Base-by-base conservation (phyloP, 92 coral and sea anemone species). In the Ricordea florida region DNA sequence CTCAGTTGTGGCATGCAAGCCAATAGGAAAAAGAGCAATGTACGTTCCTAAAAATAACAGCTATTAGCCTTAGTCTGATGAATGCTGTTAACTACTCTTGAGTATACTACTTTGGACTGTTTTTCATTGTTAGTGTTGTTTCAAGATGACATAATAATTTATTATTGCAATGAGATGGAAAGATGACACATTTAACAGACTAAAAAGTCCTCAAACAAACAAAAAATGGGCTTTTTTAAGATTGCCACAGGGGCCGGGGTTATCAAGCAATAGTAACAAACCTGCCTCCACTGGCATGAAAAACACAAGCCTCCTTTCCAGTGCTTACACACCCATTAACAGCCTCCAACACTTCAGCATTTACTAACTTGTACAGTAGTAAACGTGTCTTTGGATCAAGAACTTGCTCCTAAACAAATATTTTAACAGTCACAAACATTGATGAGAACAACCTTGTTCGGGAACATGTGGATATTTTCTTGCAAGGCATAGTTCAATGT, bases 361-460 rank as follows among this genome's bases (percentile, higher is more conserved):
- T 94, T 28, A 94, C 98, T 55, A 94, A 79, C 68, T 89, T 91
- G 87, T 94, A 94, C 76, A 94, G 58, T 62, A 94, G 49, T 45
- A 94, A 78, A 7, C 98, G 76, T 3, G 98, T 94, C 57, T 94
- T 94, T 15, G 98, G 98, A 48, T 94, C 98, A 45, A 94, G 49
- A 16, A 90, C 98, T 88, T 94, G 98, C 37, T 94, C 98, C 98
- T 93, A 61, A n/a, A n/a, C n/a, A n/a, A n/a, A n/a, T n/a, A 22
- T 48, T 18, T 47, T 20, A 37, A 35, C 13, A 59, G n/a, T 69
- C 9, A 27, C 47, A 32, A 18, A 56, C 13, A 56, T 14, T 16
- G 18, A 69, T 45, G 7, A 14, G 13, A 13, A n/a, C 1, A 49
- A 49, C 28, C 6, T 15, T 27, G 9, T 11, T 25, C 5, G 25